Evolutionary conservation across 2,797 vertebrate species (phyloP).

Genomic region (Pseudochromis fuscus): DNA sequence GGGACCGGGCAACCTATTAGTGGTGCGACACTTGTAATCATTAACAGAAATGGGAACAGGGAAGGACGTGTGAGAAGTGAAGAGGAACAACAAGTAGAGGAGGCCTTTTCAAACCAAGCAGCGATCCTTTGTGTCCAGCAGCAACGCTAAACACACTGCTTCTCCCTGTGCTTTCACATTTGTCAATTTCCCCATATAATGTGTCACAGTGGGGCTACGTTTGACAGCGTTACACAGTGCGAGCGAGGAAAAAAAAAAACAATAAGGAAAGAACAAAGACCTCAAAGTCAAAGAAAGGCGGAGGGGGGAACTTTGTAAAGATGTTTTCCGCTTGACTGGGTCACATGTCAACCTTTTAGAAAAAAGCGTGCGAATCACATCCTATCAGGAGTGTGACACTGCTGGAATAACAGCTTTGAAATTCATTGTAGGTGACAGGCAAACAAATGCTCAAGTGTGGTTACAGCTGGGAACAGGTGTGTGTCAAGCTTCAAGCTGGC

Average conservation of each 20-base stretch:
- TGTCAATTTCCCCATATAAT: slow-evolving; percentile 31
- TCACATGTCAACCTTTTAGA: slow-evolving; percentile 56
- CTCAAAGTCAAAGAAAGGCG: slow-evolving; percentile 59
- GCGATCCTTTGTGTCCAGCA: slow-evolving; percentile 30
- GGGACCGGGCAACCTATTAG: slow-evolving; percentile 36
- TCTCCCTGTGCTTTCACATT: slow-evolving; percentile 47
- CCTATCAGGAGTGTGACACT: slow-evolving; percentile 56
- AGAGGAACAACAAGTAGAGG: background rate
- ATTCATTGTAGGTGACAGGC: slow-evolving; percentile 70
- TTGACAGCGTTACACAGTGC: slow-evolving; percentile 35
- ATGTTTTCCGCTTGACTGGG: slow-evolving; percentile 65
- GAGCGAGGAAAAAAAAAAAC: slow-evolving; percentile 8
- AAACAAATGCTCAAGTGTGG: slow-evolving; percentile 65
- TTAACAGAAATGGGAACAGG: slow-evolving; percentile 38
- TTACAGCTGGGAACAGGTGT: slow-evolving; percentile 73
- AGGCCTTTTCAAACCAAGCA: slow-evolving; percentile 45
- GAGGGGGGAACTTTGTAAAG: slow-evolving; percentile 57
- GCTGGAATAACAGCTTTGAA: slow-evolving; percentile 68
- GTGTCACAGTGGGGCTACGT: slow-evolving; percentile 42
- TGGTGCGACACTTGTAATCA: slow-evolving; percentile 14
- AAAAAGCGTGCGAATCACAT: slow-evolving; percentile 43
- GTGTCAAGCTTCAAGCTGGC: slow-evolving; percentile 67
- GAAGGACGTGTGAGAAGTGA: slow-evolving; percentile 7
- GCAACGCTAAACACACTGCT: slow-evolving; percentile 48
- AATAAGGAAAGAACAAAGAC: slow-evolving; percentile 53